Conservation (phyloP, 2,797 vertebrate species). For the Hydrolagus colliei region DNA sequence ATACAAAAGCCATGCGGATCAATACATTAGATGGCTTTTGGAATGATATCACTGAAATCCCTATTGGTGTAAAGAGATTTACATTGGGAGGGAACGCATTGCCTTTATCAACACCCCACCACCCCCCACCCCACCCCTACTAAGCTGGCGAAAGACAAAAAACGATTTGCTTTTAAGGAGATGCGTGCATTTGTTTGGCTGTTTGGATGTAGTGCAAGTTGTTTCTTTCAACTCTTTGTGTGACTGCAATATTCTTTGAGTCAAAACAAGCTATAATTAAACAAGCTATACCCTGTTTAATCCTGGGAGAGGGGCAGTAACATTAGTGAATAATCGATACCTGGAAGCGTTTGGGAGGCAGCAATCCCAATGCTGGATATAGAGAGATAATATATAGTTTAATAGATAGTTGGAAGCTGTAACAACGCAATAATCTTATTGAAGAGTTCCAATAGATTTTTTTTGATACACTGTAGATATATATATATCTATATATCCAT, state of each 20-base stretch:
- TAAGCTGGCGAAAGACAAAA: neutral
- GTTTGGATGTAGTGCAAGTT: neutral
- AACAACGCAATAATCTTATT: neutral
- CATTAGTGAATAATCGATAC: neutral
- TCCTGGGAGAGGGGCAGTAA: neutral
- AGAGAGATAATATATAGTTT: too few species aligned
- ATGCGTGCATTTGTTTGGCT: neutral
- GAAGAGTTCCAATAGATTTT: neutral
- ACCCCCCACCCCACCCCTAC: too few species aligned
- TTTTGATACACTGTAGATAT: too few species aligned
- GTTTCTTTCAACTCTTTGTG: neutral
- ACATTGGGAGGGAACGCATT: neutral
- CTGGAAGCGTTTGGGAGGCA: too few species aligned
- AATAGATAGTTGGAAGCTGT: too few species aligned
- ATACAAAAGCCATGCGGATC: neutral
- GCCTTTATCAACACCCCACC: neutral
- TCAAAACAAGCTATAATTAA: neutral
- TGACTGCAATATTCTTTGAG: slow-evolving; percentile 11
- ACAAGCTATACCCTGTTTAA: neutral
- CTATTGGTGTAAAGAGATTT: neutral
- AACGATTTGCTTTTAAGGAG: neutral
- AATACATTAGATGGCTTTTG: slow-evolving; percentile 7
- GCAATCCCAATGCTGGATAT: too few species aligned
- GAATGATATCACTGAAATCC: neutral
- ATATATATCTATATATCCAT: too few species aligned